Conservation (phyloP, 2,888 invertebrate genomes). For the Tetragnatha montana region DNA sequence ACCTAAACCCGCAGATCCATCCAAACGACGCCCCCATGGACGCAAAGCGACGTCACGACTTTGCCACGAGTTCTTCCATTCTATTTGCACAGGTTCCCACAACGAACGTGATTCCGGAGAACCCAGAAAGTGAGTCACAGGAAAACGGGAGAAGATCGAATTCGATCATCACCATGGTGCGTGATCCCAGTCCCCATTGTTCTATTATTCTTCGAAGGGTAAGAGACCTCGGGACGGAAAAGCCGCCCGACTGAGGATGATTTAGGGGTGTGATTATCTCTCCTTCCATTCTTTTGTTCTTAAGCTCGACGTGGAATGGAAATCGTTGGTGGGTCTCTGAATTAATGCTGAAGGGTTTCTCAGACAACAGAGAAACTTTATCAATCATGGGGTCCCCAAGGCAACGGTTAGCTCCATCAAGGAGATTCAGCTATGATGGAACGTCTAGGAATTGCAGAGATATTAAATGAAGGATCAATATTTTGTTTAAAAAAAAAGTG, state of each 20-base stretch:
- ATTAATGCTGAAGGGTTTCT: not conserved
- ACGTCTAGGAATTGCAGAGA: too few relatives aligned
- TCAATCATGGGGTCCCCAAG: not conserved
- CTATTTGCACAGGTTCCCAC: not conserved
- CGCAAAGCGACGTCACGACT: not conserved
- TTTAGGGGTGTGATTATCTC: constrained; percentile 41
- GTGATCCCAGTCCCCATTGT: constrained; percentile 42
- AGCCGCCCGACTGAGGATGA: constrained; percentile 32
- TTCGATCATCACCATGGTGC: constrained; percentile 14
- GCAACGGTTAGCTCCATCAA: not conserved
- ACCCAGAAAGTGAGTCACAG: not conserved
- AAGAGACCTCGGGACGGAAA: constrained; percentile 45
- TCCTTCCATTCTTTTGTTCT: constrained; percentile 37
- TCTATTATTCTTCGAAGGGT: constrained; percentile 48
- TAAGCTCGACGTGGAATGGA: constrained; percentile 15
- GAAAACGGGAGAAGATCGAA: constrained; percentile 11
- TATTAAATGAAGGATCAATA: too few relatives aligned
- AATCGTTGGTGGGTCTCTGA: not conserved
- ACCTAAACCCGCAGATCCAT: too few relatives aligned
- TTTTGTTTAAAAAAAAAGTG: too few relatives aligned
- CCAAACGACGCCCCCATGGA: too few relatives aligned
- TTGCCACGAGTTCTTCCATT: not conserved
- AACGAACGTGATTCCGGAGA: not conserved
- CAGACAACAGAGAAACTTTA: not conserved
- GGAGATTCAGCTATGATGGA: too few relatives aligned